Evolutionary conservation across 2,797 vertebrate genomes (phyloP).

Genomic region (Sardinella longiceps): DNA sequence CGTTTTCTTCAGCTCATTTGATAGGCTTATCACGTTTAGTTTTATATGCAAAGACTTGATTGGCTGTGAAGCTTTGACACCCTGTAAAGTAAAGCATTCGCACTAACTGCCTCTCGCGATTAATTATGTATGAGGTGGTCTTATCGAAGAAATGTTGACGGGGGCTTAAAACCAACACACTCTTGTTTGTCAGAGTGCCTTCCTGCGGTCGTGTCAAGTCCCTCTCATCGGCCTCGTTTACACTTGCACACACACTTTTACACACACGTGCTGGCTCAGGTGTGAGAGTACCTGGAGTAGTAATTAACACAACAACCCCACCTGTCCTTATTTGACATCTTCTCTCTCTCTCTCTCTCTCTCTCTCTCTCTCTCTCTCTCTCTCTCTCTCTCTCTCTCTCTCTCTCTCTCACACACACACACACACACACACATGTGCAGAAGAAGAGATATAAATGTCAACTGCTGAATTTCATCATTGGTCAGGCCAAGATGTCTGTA

Average conservation of each 20-base stretch:
- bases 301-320: neutral
- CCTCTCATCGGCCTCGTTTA: neutral
- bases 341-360: neutral
- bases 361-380: neutral
- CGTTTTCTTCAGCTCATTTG: neutral
- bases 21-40: constrained; percentile 3
- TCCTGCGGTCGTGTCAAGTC: neutral
- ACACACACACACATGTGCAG: no score
- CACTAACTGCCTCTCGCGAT: neutral
- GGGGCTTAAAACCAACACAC: neutral
- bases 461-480: no score
- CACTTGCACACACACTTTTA: neutral
- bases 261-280: neutral
- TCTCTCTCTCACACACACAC: no score
- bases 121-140: constrained; percentile 17
- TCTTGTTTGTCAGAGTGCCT: neutral
- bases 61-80: neutral
- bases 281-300: neutral
- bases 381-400: no score
- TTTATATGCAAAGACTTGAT: constrained; percentile 2
- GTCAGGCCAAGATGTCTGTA: no score
- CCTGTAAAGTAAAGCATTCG: constrained; percentile 3
- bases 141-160: neutral
- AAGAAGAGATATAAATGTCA: no score
- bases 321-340: neutral